Evolutionary conservation across 2,888 invertebrate genomes (phyloP), one percentile per base, ranked within the genome.

Genomic region (Meiosimyza platycephala): DNA sequence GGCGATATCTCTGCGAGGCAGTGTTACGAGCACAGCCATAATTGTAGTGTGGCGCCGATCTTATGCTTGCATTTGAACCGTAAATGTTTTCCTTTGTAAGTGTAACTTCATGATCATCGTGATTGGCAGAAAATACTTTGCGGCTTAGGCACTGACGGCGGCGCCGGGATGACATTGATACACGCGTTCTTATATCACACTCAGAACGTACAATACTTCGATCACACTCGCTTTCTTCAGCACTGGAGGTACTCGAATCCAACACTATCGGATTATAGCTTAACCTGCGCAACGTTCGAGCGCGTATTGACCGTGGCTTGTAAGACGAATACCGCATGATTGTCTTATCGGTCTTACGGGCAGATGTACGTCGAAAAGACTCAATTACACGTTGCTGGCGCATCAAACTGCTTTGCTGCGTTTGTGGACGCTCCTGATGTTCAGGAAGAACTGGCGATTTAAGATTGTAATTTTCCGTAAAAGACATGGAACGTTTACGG

Each of bases 181-280:
- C 84, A 15, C 86, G 84, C 1, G 85, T 80, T 4, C 90, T 84
- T 69, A 90, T 90, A 74, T 90, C 90, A 52, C 89, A 90, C 76
- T 90, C 90, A 1, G 90, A 90, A 69, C 90, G 89, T 0, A 90
- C 90, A 72, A 90, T 84, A 73, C 84, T 87, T 22, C 82, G 85
- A 78, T 87, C 86, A 69, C 80, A 80, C 13, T 83, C 82, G 64
- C 88, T 88, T 72, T 90, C 89, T 76, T 89, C 90, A 75, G 87
- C 89, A 72, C 89, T 89, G 33, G 90, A 89, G 74, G 89, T 89
- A 71, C 89, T 89, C 40, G 89, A 88, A 77, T 89, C 89, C 72
- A 89, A 85, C 7, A 88, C 89, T 79, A 89, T 88, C 33, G 90
- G 90, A 84, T 90, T 90, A 79, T 90, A 90, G 76, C 90, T 90